A percentile compares a stretch with the other conserved stretches of the same genome.
phyloP scores from a whole-genome alignment of 2,888 invertebrate species.

The Eupithecia pulchellata region DNA sequence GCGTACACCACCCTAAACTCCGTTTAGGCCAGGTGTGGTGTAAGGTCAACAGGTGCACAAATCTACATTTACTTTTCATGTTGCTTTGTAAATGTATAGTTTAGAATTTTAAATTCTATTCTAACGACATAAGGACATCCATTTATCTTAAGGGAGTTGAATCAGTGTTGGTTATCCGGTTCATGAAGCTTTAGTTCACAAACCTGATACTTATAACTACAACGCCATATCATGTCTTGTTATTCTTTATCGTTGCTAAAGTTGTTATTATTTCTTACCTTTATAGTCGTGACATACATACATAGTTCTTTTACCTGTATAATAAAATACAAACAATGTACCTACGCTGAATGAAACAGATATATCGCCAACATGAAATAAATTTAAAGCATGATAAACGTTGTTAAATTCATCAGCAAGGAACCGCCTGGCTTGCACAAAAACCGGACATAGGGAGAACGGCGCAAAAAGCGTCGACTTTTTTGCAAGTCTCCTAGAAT shows the following conservation, averaged over 20 bases:
- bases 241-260: slow-evolving; percentile 6
- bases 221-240: slow-evolving; percentile 11
- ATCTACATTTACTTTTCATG: slow-evolving; percentile 29
- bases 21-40: slow-evolving; percentile 67
- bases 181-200: background rate
- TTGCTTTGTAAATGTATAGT: background rate
- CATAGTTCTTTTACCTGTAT: background rate
- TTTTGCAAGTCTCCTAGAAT: slow-evolving; percentile 14
- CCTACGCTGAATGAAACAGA: background rate
- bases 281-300: slow-evolving; percentile 18
- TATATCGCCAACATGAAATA: background rate
- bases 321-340: background rate
- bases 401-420: slow-evolving; percentile 15
- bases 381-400: background rate
- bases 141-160: background rate
- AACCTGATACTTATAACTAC: background rate
- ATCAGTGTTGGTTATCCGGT: background rate
- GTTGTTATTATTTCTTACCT: no score
- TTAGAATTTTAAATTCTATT: background rate
- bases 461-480: slow-evolving; percentile 24
- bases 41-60: slow-evolving; percentile 75
- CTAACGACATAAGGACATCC: slow-evolving; percentile 40
- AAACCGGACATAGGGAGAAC: slow-evolving; percentile 22
- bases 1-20: slow-evolving; percentile 54
- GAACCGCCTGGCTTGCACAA: slow-evolving; percentile 16